These are phyloP conservation scores for Venturia canescens DNA, from an alignment of 1,140 invertebrate species.

Conservation along the genomic window DNA sequence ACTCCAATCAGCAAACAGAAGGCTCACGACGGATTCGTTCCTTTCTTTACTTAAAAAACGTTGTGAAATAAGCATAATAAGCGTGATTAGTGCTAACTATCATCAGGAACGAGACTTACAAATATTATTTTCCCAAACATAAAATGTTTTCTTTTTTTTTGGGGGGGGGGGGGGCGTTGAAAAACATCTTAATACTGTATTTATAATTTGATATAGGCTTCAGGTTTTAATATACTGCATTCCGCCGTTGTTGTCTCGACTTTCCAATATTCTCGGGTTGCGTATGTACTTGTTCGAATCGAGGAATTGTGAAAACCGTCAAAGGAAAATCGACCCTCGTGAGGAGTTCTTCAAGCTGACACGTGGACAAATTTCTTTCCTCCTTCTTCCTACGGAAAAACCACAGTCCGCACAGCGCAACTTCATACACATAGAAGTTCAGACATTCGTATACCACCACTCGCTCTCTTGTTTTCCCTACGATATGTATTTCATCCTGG, in stretches of 20 bases:
- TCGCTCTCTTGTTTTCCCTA: slow-evolving; percentile 9
- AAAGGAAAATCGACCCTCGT: slow-evolving; percentile 19
- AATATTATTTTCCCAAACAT: too few species aligned
- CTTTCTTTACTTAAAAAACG: too few species aligned
- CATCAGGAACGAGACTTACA: too few species aligned
- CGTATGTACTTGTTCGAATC: not conserved
- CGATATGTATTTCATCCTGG: slow-evolving; percentile 28
- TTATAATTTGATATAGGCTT: too few species aligned
- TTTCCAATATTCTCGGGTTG: slow-evolving; percentile 10
- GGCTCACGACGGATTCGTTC: too few species aligned
- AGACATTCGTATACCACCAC: not conserved
- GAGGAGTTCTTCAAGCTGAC: slow-evolving; percentile 35
- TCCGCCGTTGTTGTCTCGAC: slow-evolving; percentile 13
- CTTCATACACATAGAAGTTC: not conserved
- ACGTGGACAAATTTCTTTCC: not conserved
- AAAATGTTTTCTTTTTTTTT: too few species aligned
- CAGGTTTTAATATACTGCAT: not conserved
- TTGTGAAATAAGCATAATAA: too few species aligned
- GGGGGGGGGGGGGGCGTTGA: too few species aligned
- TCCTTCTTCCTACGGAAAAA: not conserved
- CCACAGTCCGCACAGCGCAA: not conserved
- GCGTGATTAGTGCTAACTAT: too few species aligned
- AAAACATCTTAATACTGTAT: too few species aligned
- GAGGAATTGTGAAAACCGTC: slow-evolving; percentile 14
- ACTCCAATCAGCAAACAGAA: too few species aligned